phyloP scores from a whole-genome alignment of 2,113 vertebrate genomes.

The Odontophorus gujanensis region DNA sequence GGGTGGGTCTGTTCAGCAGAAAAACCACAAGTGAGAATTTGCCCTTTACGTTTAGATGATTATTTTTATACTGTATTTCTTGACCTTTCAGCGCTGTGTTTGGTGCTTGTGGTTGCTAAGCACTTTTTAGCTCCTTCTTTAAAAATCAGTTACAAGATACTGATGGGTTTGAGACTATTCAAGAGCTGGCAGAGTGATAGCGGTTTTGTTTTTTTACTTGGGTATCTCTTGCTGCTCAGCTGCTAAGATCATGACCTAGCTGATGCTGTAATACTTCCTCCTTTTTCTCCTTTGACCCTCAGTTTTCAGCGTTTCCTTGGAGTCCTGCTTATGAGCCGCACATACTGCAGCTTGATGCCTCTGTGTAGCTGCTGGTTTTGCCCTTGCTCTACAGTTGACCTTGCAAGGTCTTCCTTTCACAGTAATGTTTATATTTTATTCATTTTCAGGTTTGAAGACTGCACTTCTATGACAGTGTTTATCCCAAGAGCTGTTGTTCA shows the following conservation, averaged over 20 bases:
- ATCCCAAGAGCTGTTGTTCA: background rate
- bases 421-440: background rate
- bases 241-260: slow-evolving; percentile 26
- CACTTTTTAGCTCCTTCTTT: slow-evolving; percentile 27
- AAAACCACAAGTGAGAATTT: slow-evolving; percentile 49
- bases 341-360: background rate
- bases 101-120: slow-evolving; percentile 52
- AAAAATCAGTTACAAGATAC: slow-evolving; percentile 17
- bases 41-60: slow-evolving; percentile 59
- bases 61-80: slow-evolving; percentile 58
- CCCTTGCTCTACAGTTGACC: slow-evolving; percentile 45
- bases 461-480: background rate
- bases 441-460: background rate
- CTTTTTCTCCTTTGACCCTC: slow-evolving; percentile 41
- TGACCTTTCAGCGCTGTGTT: slow-evolving; percentile 56
- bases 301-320: slow-evolving; percentile 45
- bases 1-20: background rate
- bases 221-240: background rate
- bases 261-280: slow-evolving; percentile 36
- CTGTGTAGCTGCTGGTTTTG: background rate
- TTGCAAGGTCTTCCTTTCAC: slow-evolving; percentile 39
- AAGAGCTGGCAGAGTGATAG: background rate
- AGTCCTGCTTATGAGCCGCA: background rate
- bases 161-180: background rate
- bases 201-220: background rate